A percentile compares a stretch with the other conserved stretches of the same genome.
Conservation (phyloP, 2,797 vertebrate species). For the Avahi laniger region DNA sequence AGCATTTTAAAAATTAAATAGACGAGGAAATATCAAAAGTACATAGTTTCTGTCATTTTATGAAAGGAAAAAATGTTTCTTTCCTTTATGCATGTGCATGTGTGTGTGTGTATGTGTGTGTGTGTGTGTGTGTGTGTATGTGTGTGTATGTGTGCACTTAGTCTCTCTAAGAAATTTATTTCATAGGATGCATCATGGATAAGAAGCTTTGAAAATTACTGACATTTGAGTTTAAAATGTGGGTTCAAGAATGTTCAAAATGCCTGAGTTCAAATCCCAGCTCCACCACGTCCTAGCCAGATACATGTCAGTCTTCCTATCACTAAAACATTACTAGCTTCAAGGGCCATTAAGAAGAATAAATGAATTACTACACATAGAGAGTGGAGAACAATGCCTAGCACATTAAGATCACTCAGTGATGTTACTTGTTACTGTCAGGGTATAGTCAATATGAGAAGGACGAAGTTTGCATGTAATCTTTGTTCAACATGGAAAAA, state of each 20-base stretch:
- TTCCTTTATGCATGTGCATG: too few species aligned
- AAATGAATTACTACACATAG: not conserved
- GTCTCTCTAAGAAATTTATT: not conserved
- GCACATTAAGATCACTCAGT: not conserved
- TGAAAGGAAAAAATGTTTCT: not conserved
- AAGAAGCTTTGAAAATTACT: not conserved
- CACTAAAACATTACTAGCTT: not conserved
- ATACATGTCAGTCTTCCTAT: not conserved
- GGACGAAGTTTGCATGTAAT: not conserved
- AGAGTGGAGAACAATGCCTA: not conserved
- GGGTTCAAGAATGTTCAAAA: not conserved
- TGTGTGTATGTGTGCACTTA: not conserved
- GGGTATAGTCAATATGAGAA: not conserved
- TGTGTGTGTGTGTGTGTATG: not conserved
- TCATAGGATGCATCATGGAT: not conserved
- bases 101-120: not conserved
- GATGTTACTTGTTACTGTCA: not conserved
- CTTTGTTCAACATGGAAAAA: not conserved
- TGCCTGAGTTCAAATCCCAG: not conserved
- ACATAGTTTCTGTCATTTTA: not conserved
- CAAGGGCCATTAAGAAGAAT: not conserved
- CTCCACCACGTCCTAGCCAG: not conserved
- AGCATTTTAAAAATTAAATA: not conserved
- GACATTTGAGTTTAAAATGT: not conserved
- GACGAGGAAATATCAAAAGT: not conserved